Evolutionary conservation across 1,140 invertebrate genomes (phyloP), one percentile per base, ranked within the genome.

Genomic region (Anagrus nilaparvatae): DNA sequence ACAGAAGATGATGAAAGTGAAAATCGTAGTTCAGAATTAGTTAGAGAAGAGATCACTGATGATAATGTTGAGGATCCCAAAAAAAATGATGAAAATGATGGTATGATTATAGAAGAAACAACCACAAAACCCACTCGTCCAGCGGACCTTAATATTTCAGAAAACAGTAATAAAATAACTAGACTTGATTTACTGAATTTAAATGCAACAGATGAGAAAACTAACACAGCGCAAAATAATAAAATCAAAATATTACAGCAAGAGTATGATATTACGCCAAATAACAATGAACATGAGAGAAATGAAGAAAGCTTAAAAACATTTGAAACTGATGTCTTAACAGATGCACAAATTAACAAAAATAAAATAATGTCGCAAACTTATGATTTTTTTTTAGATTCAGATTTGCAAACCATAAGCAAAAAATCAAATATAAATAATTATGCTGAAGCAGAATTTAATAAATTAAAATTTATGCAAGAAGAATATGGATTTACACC

Each of bases 171-270:
- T 30, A 6, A 5, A 5, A 13, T n/a, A n/a, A n/a, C 29, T 10
- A 14, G 24, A 8, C 6, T 30, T 5, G 25, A 30, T 36, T 18
- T 43, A 7, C 37, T 43, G 9, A 38, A 38, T 37, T 21, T 60
- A n/a, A 40, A 33, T 1, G 55, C 43, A 41, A 50, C 49, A 0
- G 51, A 63, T 29, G 59, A 64, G 18, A 58, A 61, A 18, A 47
- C 52, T 32, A 55, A 43, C 1, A 49, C 31, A 13, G 55, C 52
- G 2, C 47, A 59, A 17, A 43, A 42, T 16, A 61, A 60, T 14
- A 53, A 51, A 33, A 19, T 61, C 12, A 51, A 52, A 27, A 43
- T 59, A 3, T 18, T 60, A 2, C 33, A 50, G 21, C 42, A 55
- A 4, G 58, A 60, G 18, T 62, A 54, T 31, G 56, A 53, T n/a